Evolutionary conservation across 2,113 vertebrate genomes (phyloP).

Genomic region (Gadus chalcogrammus): DNA sequence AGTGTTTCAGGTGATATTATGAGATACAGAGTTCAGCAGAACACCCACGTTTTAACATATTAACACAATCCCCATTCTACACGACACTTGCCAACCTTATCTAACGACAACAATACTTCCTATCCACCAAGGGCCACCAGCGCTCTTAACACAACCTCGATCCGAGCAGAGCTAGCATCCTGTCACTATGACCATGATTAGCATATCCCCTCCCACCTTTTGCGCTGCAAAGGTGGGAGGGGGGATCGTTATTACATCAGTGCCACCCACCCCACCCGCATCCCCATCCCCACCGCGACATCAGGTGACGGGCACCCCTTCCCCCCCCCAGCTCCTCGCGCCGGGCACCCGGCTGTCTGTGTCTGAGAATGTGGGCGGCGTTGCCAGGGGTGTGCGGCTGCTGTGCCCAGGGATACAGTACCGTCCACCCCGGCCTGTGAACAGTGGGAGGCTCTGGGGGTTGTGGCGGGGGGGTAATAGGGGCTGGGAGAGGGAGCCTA

Average conservation of each 20-base stretch:
- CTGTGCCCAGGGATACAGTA: conserved; percentile 8
- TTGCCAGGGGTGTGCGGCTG: conserved; percentile 38
- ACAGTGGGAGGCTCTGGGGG: conserved; percentile 52
- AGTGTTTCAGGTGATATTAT: not conserved
- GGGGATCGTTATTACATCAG: not conserved
- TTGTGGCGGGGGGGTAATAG: conserved; percentile 56
- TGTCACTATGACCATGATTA: too few relatives aligned
- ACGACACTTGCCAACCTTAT: not conserved
- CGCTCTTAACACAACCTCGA: too few relatives aligned
- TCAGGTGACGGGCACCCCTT: conserved; percentile 15
- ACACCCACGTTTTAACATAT: not conserved
- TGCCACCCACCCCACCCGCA: not conserved
- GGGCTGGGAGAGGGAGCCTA: conserved; percentile 56
- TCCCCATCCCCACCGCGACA: not conserved
- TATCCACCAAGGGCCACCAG: too few relatives aligned
- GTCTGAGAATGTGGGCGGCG: conserved; percentile 55
- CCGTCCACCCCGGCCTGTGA: conserved; percentile 43
- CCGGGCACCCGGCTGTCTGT: conserved; percentile 38
- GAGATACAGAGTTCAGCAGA: not conserved
- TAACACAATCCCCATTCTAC: not conserved
- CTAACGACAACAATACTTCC: not conserved
- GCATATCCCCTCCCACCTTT: too few relatives aligned
- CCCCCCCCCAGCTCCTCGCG: conserved; percentile 31
- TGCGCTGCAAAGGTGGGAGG: not conserved
- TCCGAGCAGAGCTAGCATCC: too few relatives aligned